Evolutionary conservation across 2,113 vertebrate genomes (phyloP).

Genomic region (Sylvia atricapilla): DNA sequence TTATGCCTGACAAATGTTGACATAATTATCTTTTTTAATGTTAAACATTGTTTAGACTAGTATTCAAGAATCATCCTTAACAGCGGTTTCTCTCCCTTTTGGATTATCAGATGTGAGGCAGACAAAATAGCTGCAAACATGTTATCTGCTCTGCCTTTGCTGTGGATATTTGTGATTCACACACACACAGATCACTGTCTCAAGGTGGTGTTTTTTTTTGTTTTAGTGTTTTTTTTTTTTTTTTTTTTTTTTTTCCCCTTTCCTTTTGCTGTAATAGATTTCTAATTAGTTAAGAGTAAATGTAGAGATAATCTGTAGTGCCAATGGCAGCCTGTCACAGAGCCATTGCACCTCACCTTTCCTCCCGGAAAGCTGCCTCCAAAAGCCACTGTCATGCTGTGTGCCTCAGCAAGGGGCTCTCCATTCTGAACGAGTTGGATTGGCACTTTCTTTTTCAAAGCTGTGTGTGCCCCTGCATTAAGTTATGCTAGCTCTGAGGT

Average conservation of each 20-base stretch:
- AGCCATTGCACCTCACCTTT: background rate
- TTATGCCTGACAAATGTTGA: background rate
- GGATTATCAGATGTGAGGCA: background rate
- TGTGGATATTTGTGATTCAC: background rate
- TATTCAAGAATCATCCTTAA: background rate
- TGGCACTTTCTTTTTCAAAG: background rate
- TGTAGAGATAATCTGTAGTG: background rate
- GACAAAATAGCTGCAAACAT: background rate
- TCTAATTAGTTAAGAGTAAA: background rate
- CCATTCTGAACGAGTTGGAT: background rate
- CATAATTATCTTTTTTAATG: background rate
- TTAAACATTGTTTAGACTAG: background rate
- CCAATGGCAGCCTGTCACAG: background rate
- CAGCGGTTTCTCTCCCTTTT: background rate
- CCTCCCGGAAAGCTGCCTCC: background rate
- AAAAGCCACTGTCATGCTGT: background rate
- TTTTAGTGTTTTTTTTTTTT: fast-evolving
- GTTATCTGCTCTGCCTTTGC: background rate
- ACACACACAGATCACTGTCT: background rate
- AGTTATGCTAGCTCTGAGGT: background rate
- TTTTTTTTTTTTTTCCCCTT: background rate
- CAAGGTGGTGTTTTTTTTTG: fast-evolving
- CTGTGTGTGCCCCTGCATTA: background rate
- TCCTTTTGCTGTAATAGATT: background rate
- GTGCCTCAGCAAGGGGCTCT: background rate